phyloP scores from a whole-genome alignment of 2,113 vertebrate species.

The Anser brachyrhynchus region DNA sequence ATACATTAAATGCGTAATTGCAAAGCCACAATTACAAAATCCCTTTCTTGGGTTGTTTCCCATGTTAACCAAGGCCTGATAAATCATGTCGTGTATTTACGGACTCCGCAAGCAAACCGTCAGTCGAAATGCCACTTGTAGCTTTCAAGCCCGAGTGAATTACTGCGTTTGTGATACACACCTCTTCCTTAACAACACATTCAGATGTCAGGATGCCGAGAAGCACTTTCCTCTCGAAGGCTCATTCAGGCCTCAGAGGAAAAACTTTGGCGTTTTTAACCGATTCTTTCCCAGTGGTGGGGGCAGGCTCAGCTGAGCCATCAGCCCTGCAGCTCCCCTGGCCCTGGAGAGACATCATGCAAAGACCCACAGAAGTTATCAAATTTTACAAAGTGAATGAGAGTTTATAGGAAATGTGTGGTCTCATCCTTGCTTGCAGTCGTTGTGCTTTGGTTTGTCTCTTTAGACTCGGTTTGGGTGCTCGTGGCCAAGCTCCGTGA shows the following conservation, averaged over 20 bases:
- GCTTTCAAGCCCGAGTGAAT: constrained; percentile 44
- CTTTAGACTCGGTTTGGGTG: accelerated
- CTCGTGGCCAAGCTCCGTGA: not conserved
- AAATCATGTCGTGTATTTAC: constrained; percentile 4
- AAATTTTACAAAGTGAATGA: not conserved
- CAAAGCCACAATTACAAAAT: not conserved
- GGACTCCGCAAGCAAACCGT: not conserved
- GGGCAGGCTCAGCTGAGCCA: not conserved
- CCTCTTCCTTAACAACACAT: constrained; percentile 73
- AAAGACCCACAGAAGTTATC: not conserved
- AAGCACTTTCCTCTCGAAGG: constrained; percentile 68
- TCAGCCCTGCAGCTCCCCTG: not conserved
- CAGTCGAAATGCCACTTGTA: constrained; percentile 55
- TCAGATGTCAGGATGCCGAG: constrained; percentile 72
- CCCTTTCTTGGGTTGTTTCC: constrained; percentile 53
- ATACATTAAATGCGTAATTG: not conserved
- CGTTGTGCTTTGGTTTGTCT: not conserved
- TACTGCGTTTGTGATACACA: constrained; percentile 25
- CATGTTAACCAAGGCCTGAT: not conserved
- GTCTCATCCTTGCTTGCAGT: not conserved
- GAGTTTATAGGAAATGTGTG: not conserved
- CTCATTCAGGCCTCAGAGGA: constrained; percentile 42
- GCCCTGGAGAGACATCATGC: not conserved
- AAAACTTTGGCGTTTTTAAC: constrained; percentile 50
- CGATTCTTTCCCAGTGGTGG: not conserved